Evolutionary conservation across 2,113 vertebrate species (phyloP).

Genomic region (Podilymbus podiceps): DNA sequence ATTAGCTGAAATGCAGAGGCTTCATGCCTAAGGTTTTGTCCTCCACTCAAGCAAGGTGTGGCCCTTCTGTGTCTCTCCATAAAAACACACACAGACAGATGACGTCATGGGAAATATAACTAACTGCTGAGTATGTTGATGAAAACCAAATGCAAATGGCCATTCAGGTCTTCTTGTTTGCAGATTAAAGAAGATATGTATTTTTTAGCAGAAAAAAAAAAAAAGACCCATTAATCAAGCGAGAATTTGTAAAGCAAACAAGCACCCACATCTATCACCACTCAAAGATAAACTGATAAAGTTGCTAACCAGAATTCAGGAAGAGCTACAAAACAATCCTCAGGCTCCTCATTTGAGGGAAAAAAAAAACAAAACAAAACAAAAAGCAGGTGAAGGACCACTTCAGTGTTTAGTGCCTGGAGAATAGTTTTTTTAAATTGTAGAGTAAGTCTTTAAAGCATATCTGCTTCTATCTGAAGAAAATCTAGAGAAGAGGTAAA

Average conservation of each 20-base stretch:
- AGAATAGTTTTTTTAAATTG: background rate
- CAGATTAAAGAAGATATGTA: background rate
- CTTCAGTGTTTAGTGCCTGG: background rate
- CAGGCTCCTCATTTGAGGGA: background rate
- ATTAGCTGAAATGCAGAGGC: background rate
- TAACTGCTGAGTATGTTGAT: background rate
- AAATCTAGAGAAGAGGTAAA: background rate
- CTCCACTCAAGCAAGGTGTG: background rate
- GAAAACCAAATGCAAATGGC: background rate
- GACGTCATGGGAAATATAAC: background rate
- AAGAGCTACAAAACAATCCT: background rate
- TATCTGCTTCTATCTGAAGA: background rate
- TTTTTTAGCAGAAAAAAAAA: background rate
- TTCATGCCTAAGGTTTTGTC: background rate
- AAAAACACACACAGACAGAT: background rate
- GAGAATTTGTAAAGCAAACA: background rate
- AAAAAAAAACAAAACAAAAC: background rate
- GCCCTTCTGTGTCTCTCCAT: background rate
- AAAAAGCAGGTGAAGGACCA: background rate
- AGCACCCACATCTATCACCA: background rate
- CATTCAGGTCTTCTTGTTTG: background rate
- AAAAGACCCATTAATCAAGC: background rate
- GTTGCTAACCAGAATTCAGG: background rate
- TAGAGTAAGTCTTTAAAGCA: background rate
- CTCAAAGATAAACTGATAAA: background rate